These are phyloP conservation scores for Acanthosepion lycidas DNA, from an alignment of 2,888 invertebrate species.

Conservation along the genomic window DNA sequence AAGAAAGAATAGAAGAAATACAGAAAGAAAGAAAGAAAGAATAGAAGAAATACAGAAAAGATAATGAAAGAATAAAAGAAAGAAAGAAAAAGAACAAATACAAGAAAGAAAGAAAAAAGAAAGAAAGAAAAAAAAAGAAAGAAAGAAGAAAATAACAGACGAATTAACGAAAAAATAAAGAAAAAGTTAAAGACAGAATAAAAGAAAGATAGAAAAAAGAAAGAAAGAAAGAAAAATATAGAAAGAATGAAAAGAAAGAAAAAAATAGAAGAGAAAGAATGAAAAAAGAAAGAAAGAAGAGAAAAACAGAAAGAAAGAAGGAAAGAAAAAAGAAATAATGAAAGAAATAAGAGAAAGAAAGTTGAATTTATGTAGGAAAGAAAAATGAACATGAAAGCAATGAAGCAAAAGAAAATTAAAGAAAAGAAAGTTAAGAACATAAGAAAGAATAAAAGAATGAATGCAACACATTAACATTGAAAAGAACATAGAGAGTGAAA, in stretches of 20 bases:
- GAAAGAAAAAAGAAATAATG: neutral
- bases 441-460: no score
- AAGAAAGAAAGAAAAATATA: neutral
- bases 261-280: no score
- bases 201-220: neutral
- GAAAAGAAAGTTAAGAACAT: no score
- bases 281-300: no score
- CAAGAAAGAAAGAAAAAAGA: neutral
- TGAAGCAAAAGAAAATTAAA: no score
- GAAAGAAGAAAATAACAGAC: neutral
- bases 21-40: neutral
- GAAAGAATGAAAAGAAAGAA: neutral
- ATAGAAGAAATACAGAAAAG: neutral
- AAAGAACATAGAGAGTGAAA: no score
- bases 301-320: neutral
- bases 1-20: neutral
- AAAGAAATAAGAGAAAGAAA: neutral
- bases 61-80: neutral
- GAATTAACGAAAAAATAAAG: neutral
- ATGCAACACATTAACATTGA: no score
- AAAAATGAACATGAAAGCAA: no score
- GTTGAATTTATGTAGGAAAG: no score
- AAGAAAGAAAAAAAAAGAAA: neutral
- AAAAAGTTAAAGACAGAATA: neutral
- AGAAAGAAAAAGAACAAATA: neutral